These are phyloP conservation scores for Ammospiza nelsoni DNA, from an alignment of 2,113 vertebrate genomes.

Conservation along the genomic window DNA sequence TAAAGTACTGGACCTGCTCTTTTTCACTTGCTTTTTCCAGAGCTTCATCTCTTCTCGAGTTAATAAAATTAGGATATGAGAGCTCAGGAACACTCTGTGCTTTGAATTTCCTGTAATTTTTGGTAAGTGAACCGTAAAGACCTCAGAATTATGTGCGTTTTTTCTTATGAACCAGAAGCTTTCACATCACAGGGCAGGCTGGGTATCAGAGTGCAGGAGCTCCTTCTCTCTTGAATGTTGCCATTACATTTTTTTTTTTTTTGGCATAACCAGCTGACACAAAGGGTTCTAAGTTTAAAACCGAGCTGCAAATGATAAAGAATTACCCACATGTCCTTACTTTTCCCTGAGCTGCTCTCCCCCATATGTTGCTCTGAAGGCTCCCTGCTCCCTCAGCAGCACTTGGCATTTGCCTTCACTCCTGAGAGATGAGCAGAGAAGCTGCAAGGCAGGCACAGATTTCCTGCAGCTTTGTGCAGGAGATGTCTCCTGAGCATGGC, in stretches of 20 bases:
- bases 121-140: neutral
- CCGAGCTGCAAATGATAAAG: neutral
- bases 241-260: neutral
- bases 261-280: neutral
- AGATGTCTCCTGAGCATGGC: neutral
- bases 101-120: constrained; percentile 1
- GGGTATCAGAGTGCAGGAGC: neutral
- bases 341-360: neutral
- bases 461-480: neutral
- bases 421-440: neutral
- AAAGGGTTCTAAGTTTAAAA: neutral
- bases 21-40: neutral
- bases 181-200: neutral
- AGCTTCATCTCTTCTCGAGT: neutral
- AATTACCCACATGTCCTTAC: neutral
- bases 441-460: neutral
- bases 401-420: neutral
- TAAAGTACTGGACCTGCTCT: neutral
- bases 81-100: neutral
- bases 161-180: neutral
- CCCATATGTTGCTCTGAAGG: neutral
- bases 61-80: neutral
- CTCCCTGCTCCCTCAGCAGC: neutral
- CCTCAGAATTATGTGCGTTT: neutral
- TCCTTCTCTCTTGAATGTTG: neutral